Base-by-base conservation (phyloP, 2,888 invertebrate genomes). In the Melitaea athalia region DNA sequence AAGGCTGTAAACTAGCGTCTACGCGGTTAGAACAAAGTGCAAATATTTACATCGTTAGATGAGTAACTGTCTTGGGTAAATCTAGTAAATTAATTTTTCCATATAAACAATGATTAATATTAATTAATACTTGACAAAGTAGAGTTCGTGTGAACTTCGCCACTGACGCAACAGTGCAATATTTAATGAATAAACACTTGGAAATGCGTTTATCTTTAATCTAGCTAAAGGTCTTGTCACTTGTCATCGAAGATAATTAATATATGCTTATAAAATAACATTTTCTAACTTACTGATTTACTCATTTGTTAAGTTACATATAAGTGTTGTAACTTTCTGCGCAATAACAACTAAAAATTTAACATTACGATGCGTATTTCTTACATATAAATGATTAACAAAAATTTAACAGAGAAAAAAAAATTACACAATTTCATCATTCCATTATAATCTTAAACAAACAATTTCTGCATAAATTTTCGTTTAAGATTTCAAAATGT, bases 81-180 rank as follows among this genome's bases (percentile, higher is more conserved):
- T 45, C 38, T 38, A 38, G 45, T 45, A 11, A 45, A 11, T 43
- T 45, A 45, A 45, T 45, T 45, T 45, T 45, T 45, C 45, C 45
- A 45, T 45, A 11, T 7, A 38, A 4, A 12, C 45, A 4, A 45
- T 45, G 45, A 45, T 45, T 45, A 45, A 45, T 45, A 45, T 45
- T 1, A 45, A 12, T 4, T 45, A 12, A 14, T 45, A 38, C 38
- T 8, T 38, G 3, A 24, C 53, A 53, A 10, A 31, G 11, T 31
- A 31, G 11, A 31, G 12, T 53, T 31, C 0, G 24, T 6, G 4
- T 53, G 33, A 55, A n/a, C 55, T 55, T 33, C 52, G 24, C 24
- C 11, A 52, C 38, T 55, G 55, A 55, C 55, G 55, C 55, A 55
- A 38, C 55, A 33, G 14, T 38, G 55, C 55, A 55, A 55, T 33